Conservation (phyloP, 1,140 invertebrate species). For the Orchesella cincta region DNA sequence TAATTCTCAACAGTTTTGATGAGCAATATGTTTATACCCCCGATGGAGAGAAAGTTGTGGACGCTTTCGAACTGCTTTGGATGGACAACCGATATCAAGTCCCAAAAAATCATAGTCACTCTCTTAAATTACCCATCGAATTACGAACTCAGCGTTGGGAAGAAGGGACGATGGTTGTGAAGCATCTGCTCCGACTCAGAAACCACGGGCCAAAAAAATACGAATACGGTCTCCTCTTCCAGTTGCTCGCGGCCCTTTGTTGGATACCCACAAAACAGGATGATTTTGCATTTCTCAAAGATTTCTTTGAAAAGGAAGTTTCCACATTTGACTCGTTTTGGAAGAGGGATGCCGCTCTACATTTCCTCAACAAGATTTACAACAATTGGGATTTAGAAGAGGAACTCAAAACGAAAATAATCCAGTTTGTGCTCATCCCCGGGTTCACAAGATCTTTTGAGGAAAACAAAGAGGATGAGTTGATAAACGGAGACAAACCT, state of each 20-base stretch:
- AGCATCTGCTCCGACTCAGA: slow-evolving; percentile 84
- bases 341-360: slow-evolving; percentile 94
- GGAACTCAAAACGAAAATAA: slow-evolving; percentile 86
- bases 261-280: slow-evolving; percentile 86
- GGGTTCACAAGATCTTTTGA: slow-evolving; percentile 93
- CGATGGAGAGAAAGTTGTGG: slow-evolving; percentile 23
- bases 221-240: slow-evolving; percentile 90
- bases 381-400: slow-evolving; percentile 66
- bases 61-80: slow-evolving; percentile 41
- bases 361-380: slow-evolving; percentile 91
- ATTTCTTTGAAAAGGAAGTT: slow-evolving; percentile 91
- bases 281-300: slow-evolving; percentile 91
- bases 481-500: slow-evolving; percentile 84
- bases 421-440: slow-evolving; percentile 93
- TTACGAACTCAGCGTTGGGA: slow-evolving; percentile 66
- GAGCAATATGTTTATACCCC: slow-evolving; percentile 29
- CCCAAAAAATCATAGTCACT: slow-evolving; percentile 67
- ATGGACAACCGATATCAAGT: slow-evolving; percentile 41
- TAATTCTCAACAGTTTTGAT: slow-evolving; percentile 37
- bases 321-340: slow-evolving; percentile 87
- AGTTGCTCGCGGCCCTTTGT: slow-evolving; percentile 82
- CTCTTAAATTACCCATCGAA: slow-evolving; percentile 75
- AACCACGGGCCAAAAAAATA: slow-evolving; percentile 89
- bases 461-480: slow-evolving; percentile 79
- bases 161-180: slow-evolving; percentile 83